Evolutionary conservation across 2,888 invertebrate species (phyloP).

Genomic region (Cantharis rufa): DNA sequence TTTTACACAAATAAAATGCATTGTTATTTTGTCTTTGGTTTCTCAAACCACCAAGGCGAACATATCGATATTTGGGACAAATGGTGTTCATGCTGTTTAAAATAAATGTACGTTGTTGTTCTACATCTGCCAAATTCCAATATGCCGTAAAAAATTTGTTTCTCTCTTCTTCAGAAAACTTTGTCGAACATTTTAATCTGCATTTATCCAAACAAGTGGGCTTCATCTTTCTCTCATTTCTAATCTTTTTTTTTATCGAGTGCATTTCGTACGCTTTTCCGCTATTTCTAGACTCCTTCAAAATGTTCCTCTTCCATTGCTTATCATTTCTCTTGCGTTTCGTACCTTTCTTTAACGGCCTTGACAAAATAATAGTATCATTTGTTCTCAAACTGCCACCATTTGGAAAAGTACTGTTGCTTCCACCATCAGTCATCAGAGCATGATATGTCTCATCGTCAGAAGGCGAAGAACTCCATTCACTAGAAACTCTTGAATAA

Average conservation of each 20-base stretch:
- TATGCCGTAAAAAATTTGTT: slow-evolving; percentile 2
- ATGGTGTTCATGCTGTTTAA: neutral
- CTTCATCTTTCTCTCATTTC: neutral
- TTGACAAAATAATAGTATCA: neutral
- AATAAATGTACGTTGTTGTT: slow-evolving; percentile 3
- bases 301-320: neutral
- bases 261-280: neutral
- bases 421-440: too few species aligned
- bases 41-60: neutral
- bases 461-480: too few species aligned
- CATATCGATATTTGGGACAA: slow-evolving; percentile 4
- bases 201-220: slow-evolving; percentile 4
- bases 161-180: slow-evolving; percentile 3
- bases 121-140: slow-evolving; percentile 1
- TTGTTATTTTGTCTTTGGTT: slow-evolving; percentile 1
- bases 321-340: neutral
- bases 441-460: too few species aligned
- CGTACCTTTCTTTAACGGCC: neutral
- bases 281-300: neutral
- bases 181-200: slow-evolving; percentile 3
- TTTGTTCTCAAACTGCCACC: too few species aligned
- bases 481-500: too few species aligned
- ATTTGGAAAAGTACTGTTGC: too few species aligned
- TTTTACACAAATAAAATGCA: slow-evolving; percentile 9
- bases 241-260: neutral